Evolutionary conservation across 2,797 vertebrate species (phyloP).

Genomic region (Xenopus petersii): DNA sequence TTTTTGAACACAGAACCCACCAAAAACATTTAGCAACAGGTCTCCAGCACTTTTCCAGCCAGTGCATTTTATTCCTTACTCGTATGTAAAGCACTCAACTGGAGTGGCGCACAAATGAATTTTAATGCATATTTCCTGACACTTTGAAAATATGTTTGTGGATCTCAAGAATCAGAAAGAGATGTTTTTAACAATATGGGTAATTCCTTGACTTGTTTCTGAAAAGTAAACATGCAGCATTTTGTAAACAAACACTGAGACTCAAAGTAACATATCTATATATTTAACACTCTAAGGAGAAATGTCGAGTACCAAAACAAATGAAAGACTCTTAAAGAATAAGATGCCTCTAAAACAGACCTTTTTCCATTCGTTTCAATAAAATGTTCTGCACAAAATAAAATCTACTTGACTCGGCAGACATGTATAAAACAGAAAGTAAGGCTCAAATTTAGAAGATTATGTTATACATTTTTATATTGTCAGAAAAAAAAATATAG

Average conservation of each 20-base stretch:
- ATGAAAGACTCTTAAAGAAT: background rate
- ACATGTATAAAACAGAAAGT: too few species aligned
- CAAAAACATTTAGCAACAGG: background rate
- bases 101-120: background rate
- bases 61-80: background rate
- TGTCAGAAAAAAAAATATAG: too few species aligned
- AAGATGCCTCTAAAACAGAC: background rate
- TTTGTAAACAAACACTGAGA: slow-evolving; percentile 32
- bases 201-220: slow-evolving; percentile 26
- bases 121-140: slow-evolving; percentile 1
- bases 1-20: too few species aligned
- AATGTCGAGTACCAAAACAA: slow-evolving; percentile 14
- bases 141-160: slow-evolving; percentile 9
- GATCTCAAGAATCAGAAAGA: slow-evolving; percentile 5
- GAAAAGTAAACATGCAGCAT: slow-evolving; percentile 24
- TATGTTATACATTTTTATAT: too few species aligned
- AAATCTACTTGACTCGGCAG: too few species aligned
- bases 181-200: slow-evolving; percentile 14
- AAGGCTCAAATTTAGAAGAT: too few species aligned
- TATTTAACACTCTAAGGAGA: slow-evolving; percentile 24
- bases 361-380: too few species aligned
- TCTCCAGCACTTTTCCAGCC: background rate
- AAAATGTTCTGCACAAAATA: too few species aligned
- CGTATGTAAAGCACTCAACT: background rate
- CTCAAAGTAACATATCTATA: slow-evolving; percentile 16